Evolutionary conservation across 2,888 invertebrate genomes (phyloP).

Genomic region (Cerastis rubricosa): DNA sequence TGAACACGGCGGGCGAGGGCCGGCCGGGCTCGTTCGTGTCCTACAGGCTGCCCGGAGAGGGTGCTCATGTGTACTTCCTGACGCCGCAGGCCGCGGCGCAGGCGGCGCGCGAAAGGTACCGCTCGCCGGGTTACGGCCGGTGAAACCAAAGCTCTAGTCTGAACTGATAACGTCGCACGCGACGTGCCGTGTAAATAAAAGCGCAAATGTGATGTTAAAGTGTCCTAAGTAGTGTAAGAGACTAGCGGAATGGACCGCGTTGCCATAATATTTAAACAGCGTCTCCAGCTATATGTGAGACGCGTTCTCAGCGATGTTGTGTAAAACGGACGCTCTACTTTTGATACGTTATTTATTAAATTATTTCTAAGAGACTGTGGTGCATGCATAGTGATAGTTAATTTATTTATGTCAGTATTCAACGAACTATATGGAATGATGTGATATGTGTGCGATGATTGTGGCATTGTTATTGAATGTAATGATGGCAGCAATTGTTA

Average conservation of each 20-base stretch:
- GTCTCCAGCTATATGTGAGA: constrained; percentile 65
- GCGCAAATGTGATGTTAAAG: constrained; percentile 90
- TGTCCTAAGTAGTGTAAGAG: constrained; percentile 90
- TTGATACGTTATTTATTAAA: constrained; percentile 88
- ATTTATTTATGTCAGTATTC: constrained; percentile 90
- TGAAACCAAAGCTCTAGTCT: constrained; percentile 90
- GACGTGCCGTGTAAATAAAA: constrained; percentile 88
- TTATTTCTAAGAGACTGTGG: constrained; percentile 87
- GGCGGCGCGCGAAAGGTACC: constrained; percentile 80
- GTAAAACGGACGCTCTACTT: constrained; percentile 81
- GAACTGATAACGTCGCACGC: constrained; percentile 79
- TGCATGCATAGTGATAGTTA: constrained; percentile 87
- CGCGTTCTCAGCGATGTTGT: constrained; percentile 75
- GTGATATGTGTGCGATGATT: constrained; percentile 82
- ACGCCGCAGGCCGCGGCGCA: constrained; percentile 92
- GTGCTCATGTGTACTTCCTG: constrained; percentile 95
- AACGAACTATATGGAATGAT: constrained; percentile 82
- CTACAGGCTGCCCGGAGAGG: constrained; percentile 94
- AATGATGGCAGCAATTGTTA: constrained; percentile 78
- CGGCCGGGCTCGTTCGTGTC: constrained; percentile 93
- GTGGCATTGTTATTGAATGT: constrained; percentile 77
- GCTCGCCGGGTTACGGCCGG: constrained; percentile 86
- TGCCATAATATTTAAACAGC: constrained; percentile 89
- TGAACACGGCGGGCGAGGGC: constrained; percentile 86
- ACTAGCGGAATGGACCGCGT: constrained; percentile 86